Conservation (phyloP, 2,888 invertebrate species). For the Agrochola lychnidis region DNA sequence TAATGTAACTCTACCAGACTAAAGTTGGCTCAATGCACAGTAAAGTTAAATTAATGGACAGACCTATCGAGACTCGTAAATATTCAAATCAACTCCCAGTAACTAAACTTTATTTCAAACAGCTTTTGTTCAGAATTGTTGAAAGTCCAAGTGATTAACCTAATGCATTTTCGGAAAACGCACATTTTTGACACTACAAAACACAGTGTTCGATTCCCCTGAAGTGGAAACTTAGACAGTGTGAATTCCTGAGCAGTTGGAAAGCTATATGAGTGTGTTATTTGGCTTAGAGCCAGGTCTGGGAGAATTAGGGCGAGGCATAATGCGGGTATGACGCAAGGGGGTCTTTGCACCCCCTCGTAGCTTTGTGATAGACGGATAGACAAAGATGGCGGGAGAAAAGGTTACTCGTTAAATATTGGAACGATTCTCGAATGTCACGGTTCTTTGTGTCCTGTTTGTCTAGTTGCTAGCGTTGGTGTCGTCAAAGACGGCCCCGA, state of each 20-base stretch:
- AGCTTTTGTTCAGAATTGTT: background rate
- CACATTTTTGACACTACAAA: slow-evolving; percentile 20
- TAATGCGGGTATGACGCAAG: slow-evolving; percentile 74
- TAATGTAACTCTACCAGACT: slow-evolving; percentile 8
- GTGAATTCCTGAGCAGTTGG: slow-evolving; percentile 41
- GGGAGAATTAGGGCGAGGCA: slow-evolving; percentile 70
- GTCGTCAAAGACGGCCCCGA: background rate
- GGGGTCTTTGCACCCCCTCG: slow-evolving; percentile 46
- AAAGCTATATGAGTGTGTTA: slow-evolving; percentile 53
- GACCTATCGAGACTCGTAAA: slow-evolving; percentile 31
- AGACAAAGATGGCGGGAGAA: slow-evolving; percentile 56
- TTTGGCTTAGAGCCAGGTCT: slow-evolving; percentile 71
- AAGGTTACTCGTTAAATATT: slow-evolving; percentile 54
- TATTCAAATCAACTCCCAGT: slow-evolving; percentile 21
- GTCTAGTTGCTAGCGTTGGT: slow-evolving; percentile 10
- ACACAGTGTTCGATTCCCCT: slow-evolving; percentile 32
- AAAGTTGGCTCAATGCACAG: background rate
- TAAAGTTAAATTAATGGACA: slow-evolving; percentile 11
- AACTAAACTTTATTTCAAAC: background rate
- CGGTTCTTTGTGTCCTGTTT: slow-evolving; percentile 39
- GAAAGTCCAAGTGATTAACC: slow-evolving; percentile 7
- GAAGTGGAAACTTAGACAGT: slow-evolving; percentile 32
- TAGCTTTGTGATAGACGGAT: slow-evolving; percentile 49
- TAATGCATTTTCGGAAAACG: slow-evolving; percentile 37
- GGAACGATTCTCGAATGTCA: slow-evolving; percentile 47